Base-by-base conservation (phyloP, 2,888 invertebrate genomes). In the Polydrusus tereticollis region DNA sequence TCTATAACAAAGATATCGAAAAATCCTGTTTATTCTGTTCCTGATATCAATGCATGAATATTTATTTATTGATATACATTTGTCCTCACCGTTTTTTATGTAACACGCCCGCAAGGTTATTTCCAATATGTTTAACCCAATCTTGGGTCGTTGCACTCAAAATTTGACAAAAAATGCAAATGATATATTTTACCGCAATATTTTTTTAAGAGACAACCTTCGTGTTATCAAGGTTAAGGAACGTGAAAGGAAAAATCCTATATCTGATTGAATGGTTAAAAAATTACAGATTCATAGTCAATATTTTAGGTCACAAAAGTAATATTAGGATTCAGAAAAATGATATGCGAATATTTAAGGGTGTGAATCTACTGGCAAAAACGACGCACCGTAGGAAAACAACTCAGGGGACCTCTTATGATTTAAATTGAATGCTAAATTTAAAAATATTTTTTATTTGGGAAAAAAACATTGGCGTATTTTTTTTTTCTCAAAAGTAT, bases 161-260 rank as follows among this genome's bases (percentile, higher is more conserved):
- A 23, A 50, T n/a, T 50, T 26, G 50, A 50, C 14, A 23, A 47
- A 26, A 50, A 26, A 50, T 50, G 50, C 50, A 50, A 50, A 50
- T 50, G 23, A 50, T 16, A 14, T 50, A 14, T 21, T 47, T 50
- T 26, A 50, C 50, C 50, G 50, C 50, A 50, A 50, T n/a, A 41
- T 50, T 50, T 50, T 50, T 50, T 26, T 2, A 45, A 26, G 26
- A 14, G 26, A 26, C 23, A 50, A 47, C 47, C 47, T 50, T 50
- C 26, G 26, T 14, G 5, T 50, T 50, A n/a, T 50, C 50, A 50
- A 50, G 50, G 50, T 50, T 14, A 23, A 7, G n/a, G 7, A 14
- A 7, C 26, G 50, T 50, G 50, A 50, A 50, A 50, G 50, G 50
- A 14, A 23, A 26, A 50, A 50, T 50, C 18, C 14, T 20, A 45